Base-by-base conservation (phyloP, 1,140 invertebrate genomes). In the Arion vulgaris region DNA sequence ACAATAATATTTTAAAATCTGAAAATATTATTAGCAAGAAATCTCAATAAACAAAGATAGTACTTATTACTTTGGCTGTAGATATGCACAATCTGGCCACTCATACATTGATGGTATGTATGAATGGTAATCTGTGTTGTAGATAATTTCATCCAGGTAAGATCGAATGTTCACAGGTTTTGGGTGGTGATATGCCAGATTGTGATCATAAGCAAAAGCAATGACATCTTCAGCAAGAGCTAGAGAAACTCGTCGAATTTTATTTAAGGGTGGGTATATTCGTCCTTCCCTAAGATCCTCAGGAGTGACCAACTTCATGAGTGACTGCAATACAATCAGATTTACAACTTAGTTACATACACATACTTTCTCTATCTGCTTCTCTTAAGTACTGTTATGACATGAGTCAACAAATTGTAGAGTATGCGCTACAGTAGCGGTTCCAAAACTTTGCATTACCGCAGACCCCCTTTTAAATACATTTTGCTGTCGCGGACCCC, bases 211-310 rank as follows among this genome's bases (percentile, higher is more conserved):
- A 26, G 97, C 96, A 91, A 96, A 96, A 84, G 97, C 95, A 45
- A 96, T 95, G 82, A 99, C 93, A 86, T 95, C 94, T 5, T 94
- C 94, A 9, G 98, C 98, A 86, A 99, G 98, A 85, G 95, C 94
- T 1, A 98, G 87, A 0, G 98, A 99, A 75, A 98, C 97, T 71
- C 96, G 95, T 83, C 95, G 94, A 87, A 99, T 98, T 28, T 95
- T 94, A 26, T 94, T 93, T 17, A 99, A 93, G 0, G 98, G 97
- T 26, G 99, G 99, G 91, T 99, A 99, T 38, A 99, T 94, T 84
- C 97, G 95, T 26, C 98, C 98, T 81, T 94, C 94, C 0, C 94
- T 94, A 57, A 99, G 93, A 92, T 99, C 96, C 13, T 94, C 93
- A 75, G 97, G 94, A 13, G 95, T 95, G 0, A 99, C 98, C 81